A percentile compares a stretch with the other conserved stretches of the same genome.
phyloP scores from a whole-genome alignment of 2,888 invertebrate genomes.

The Pseudococcus viburni region DNA sequence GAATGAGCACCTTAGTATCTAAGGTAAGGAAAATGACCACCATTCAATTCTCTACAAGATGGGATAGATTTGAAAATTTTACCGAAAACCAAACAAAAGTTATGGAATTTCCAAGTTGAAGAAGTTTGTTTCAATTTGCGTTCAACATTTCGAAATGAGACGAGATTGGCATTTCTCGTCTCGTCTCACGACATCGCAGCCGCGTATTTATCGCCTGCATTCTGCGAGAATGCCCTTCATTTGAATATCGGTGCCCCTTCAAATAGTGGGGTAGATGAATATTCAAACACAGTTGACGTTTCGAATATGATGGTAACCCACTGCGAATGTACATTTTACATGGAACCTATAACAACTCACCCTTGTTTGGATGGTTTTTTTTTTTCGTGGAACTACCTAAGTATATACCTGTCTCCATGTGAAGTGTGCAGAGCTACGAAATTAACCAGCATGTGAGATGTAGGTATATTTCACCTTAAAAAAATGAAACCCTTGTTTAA shows the following conservation, averaged over 20 bases:
- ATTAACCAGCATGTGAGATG: constrained; percentile 15
- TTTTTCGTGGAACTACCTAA: neutral
- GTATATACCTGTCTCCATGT: neutral
- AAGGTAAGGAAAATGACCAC: too few relatives aligned
- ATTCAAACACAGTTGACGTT: constrained; percentile 46
- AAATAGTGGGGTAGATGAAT: neutral
- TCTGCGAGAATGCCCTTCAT: neutral
- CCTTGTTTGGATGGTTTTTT: neutral
- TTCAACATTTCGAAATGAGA: too few relatives aligned
- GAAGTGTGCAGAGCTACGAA: neutral
- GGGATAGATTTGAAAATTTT: too few relatives aligned
- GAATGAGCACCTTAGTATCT: too few relatives aligned
- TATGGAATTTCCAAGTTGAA: too few relatives aligned
- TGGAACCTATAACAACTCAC: neutral
- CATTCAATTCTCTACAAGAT: too few relatives aligned
- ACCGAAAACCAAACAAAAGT: too few relatives aligned
- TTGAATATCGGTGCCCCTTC: constrained; percentile 40
- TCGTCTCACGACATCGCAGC: too few relatives aligned
- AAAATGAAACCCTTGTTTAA: constrained; percentile 2
- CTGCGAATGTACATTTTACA: neutral
- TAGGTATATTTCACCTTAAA: neutral
- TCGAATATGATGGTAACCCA: neutral
- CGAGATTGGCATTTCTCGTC: too few relatives aligned
- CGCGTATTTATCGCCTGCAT: neutral
- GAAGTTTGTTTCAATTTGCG: too few relatives aligned